Conservation (phyloP, 2,113 vertebrate genomes). For the Semicossyphus pulcher region DNA sequence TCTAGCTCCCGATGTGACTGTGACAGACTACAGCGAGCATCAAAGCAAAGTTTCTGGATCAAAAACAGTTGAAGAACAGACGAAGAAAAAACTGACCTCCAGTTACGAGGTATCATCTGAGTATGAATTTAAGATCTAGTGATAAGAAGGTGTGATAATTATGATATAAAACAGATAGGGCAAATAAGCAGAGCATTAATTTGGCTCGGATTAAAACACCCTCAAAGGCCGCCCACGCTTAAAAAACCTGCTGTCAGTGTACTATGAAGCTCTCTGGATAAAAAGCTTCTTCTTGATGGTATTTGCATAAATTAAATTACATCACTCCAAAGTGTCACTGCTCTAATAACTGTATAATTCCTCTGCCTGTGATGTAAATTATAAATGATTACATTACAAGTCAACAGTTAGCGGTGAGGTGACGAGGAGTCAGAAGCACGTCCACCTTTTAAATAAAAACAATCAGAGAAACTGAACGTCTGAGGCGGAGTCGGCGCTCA, state of each 20-base stretch:
- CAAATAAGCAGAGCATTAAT: conserved; percentile 39
- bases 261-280: conserved; percentile 44
- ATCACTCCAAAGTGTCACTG: conserved; percentile 38
- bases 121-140: conserved; percentile 3
- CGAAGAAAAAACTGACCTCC: background rate
- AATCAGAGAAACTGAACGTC: conserved; percentile 13
- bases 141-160: conserved; percentile 24
- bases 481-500: conserved; percentile 23
- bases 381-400: background rate
- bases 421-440: conserved; percentile 7
- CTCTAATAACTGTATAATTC: conserved; percentile 16
- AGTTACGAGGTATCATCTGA: background rate
- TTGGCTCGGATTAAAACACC: conserved; percentile 48
- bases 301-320: conserved; percentile 57
- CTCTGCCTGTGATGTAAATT: conserved; percentile 7
- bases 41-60: conserved; percentile 31
- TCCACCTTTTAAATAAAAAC: conserved; percentile 21
- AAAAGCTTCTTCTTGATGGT: conserved; percentile 31
- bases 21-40: conserved; percentile 37
- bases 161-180: conserved; percentile 33
- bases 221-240: conserved; percentile 42
- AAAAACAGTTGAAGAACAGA: conserved; percentile 1
- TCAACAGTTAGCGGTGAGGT: background rate
- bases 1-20: too few species aligned
- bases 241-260: conserved; percentile 33